phyloP scores from a whole-genome alignment of 2,113 vertebrate species.

The Otis tarda region DNA sequence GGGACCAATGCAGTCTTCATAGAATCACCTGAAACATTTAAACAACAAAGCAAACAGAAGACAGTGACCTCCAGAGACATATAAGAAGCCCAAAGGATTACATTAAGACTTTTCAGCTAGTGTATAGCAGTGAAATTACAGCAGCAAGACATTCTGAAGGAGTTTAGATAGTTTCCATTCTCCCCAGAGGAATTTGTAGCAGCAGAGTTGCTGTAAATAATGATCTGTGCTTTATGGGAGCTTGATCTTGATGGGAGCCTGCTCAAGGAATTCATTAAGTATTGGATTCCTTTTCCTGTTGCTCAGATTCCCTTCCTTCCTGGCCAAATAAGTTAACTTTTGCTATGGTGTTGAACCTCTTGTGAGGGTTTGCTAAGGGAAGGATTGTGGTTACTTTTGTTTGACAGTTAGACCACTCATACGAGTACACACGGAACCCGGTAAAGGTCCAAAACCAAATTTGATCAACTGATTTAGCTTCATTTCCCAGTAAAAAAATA shows the following conservation, averaged over 20 bases:
- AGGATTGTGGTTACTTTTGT: background rate
- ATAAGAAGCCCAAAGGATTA: background rate
- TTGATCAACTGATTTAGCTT: background rate
- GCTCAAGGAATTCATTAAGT: background rate
- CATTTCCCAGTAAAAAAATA: background rate
- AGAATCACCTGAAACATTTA: background rate
- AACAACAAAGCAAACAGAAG: background rate
- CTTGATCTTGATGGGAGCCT: background rate
- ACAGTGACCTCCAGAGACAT: rapidly evolving
- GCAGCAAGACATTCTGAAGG: background rate
- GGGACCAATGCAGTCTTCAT: background rate
- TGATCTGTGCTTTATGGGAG: background rate
- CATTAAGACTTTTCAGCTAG: background rate
- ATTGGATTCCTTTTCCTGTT: background rate
- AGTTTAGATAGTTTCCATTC: background rate
- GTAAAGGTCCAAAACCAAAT: background rate
- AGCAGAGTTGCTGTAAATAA: background rate
- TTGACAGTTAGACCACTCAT: background rate
- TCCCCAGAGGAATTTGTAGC: background rate
- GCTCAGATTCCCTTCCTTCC: background rate
- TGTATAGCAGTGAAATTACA: background rate
- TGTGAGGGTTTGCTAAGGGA: background rate
- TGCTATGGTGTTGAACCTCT: background rate
- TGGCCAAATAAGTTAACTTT: background rate
- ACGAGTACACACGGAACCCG: background rate